Percentiles rank a stretch among this genome's conserved stretches.
phyloP scores from a whole-genome alignment of 2,888 invertebrate genomes.

The Melanchra persicariae region DNA sequence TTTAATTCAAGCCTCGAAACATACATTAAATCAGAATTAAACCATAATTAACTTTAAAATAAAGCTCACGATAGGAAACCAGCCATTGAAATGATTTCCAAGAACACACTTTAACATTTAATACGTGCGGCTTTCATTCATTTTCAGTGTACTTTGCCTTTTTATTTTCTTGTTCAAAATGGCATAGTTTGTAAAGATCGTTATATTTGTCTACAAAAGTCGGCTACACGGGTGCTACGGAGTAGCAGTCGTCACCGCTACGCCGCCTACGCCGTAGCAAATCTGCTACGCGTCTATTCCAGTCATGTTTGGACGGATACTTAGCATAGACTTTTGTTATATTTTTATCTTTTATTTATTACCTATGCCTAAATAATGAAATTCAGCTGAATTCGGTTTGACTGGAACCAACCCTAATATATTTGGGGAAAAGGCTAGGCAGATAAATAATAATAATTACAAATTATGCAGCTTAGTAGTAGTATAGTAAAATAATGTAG shows the following conservation, averaged over 20 bases:
- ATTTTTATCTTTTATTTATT: no score
- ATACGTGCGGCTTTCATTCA: background rate
- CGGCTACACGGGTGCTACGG: slow-evolving; percentile 22
- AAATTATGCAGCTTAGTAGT: no score
- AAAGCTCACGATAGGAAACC: background rate
- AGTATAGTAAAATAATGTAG: no score
- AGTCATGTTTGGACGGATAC: background rate
- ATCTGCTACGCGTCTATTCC: background rate
- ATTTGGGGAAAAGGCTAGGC: no score
- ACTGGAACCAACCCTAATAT: no score
- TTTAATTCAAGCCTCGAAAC: background rate
- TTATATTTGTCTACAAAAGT: background rate
- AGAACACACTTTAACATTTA: background rate
- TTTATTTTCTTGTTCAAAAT: background rate
- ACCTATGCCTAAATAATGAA: no score
- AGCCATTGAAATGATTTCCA: background rate
- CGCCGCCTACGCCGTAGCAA: slow-evolving; percentile 10
- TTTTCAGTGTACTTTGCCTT: background rate
- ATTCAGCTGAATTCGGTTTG: no score
- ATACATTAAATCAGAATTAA: background rate
- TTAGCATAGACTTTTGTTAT: background rate
- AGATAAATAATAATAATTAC: no score
- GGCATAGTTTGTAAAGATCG: no score
- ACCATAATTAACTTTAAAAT: background rate
- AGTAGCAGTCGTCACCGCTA: slow-evolving; percentile 16